Evolutionary conservation across 2,797 vertebrate genomes (phyloP).

Genomic region (Discoglossus pictus): DNA sequence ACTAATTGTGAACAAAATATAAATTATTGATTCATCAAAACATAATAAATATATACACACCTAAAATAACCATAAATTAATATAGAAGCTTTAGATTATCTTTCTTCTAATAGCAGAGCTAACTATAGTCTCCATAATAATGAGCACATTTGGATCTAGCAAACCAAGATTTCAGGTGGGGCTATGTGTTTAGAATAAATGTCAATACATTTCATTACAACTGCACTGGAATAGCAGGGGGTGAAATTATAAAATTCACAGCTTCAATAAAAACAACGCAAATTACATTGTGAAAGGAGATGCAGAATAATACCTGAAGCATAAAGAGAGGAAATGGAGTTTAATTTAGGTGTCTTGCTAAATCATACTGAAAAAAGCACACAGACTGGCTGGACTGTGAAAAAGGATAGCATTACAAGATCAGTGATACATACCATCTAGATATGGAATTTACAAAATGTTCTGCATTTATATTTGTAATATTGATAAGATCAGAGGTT

Average conservation of each 20-base stretch:
- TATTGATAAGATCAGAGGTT: too few species aligned
- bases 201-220: conserved; percentile 56
- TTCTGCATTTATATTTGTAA: too few species aligned
- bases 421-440: too few species aligned
- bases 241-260: conserved; percentile 67
- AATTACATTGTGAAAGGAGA: conserved; percentile 66
- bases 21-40: too few species aligned
- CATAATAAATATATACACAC: too few species aligned
- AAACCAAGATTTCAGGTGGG: conserved; percentile 22
- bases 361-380: conserved; percentile 58
- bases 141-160: neutral
- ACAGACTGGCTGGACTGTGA: conserved; percentile 41
- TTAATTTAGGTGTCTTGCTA: conserved; percentile 71
- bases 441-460: too few species aligned
- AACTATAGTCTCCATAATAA: too few species aligned
- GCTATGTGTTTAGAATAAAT: conserved; percentile 54
- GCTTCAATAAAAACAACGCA: conserved; percentile 69
- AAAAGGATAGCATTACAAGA: too few species aligned
- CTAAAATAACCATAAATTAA: too few species aligned
- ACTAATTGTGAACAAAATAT: too few species aligned
- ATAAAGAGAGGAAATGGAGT: conserved; percentile 65
- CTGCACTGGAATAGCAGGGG: conserved; percentile 41
- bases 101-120: too few species aligned
- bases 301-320: conserved; percentile 67
- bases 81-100: too few species aligned